Evolutionary conservation across 2,113 vertebrate genomes (phyloP).

Genomic region (Microcebus ravelobensis): DNA sequence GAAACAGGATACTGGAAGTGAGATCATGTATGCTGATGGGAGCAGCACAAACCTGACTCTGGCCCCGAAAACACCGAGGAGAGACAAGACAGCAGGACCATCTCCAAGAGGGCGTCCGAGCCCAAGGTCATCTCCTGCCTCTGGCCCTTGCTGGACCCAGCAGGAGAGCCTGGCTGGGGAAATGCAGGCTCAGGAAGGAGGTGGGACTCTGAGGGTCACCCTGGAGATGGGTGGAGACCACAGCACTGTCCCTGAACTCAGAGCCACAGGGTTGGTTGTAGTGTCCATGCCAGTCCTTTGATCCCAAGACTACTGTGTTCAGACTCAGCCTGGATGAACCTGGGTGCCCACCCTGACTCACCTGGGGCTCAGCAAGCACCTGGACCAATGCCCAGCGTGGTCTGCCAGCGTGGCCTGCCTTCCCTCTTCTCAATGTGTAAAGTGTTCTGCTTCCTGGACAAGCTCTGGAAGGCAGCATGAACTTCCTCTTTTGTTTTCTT

Average conservation of each 20-base stretch:
- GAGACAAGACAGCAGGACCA: not conserved
- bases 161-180: not conserved
- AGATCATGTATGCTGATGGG: not conserved
- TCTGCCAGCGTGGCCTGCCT: not conserved
- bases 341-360: not conserved
- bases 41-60: not conserved
- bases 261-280: not conserved
- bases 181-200: not conserved
- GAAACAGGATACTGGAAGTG: not conserved
- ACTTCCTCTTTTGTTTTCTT: not conserved
- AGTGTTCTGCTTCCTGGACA: not conserved
- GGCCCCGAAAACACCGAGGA: not conserved
- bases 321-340: not conserved
- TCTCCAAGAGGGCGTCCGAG: not conserved
- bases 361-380: not conserved
- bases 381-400: accelerated
- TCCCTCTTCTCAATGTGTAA: too few species aligned
- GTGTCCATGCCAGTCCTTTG: not conserved
- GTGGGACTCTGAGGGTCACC: not conserved
- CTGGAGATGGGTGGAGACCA: too few species aligned
- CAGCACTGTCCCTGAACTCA: not conserved
- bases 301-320: not conserved
- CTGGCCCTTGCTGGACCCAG: not conserved
- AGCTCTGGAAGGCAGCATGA: not conserved
- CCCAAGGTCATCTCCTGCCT: not conserved